Evolutionary conservation across 2,113 vertebrate genomes (phyloP).

Genomic region (Pardalotus punctatus): DNA sequence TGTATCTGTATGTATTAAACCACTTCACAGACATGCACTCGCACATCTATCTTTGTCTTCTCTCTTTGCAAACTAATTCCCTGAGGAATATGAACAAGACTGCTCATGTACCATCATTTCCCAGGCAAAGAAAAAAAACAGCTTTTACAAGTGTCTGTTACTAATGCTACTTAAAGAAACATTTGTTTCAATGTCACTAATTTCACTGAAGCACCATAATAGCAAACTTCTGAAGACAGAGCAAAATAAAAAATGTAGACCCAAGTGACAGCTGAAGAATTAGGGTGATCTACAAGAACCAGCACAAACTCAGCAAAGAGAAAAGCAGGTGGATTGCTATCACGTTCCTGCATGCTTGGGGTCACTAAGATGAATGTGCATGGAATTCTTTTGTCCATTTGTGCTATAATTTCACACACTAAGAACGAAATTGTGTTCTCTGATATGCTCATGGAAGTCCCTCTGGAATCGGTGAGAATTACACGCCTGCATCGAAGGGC

Average conservation of each 20-base stretch:
- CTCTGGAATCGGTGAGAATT: constrained; percentile 42
- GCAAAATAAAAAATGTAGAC: background rate
- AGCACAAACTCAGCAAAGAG: constrained; percentile 19
- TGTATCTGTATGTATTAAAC: background rate
- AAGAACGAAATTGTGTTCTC: constrained; percentile 44
- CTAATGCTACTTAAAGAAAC: background rate
- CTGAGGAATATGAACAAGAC: background rate
- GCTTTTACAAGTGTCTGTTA: background rate
- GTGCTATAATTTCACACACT: constrained; percentile 46
- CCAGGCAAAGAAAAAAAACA: background rate
- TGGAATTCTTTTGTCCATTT: constrained; percentile 51
- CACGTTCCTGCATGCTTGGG: constrained; percentile 6
- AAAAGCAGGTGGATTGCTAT: background rate
- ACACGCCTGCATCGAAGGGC: constrained; percentile 43
- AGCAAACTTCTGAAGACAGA: constrained; percentile 26
- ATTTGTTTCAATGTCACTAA: background rate
- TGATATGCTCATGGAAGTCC: constrained; percentile 15
- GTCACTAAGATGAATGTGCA: constrained; percentile 72
- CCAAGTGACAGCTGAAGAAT: background rate
- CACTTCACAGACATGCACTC: background rate
- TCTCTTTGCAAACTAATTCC: constrained; percentile 15
- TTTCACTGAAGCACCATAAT: background rate
- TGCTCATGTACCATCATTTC: background rate
- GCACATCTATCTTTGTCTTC: background rate
- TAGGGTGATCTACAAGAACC: background rate